Evolutionary conservation across 2,113 vertebrate genomes (phyloP).

Genomic region (Rhabdornis inornatus): DNA sequence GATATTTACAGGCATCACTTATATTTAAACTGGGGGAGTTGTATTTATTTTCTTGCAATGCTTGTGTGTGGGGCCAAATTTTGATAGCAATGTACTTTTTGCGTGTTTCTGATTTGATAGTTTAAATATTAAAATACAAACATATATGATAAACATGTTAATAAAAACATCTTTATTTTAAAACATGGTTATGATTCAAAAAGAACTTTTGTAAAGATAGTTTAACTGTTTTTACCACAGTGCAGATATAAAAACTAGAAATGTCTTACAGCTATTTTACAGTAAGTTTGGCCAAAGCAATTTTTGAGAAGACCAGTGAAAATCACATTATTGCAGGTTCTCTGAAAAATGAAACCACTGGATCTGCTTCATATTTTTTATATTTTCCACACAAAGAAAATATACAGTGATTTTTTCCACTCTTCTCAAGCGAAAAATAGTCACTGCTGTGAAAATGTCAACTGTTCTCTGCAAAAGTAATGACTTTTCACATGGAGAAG

Average conservation of each 20-base stretch:
- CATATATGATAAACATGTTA: background rate
- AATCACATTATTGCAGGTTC: constrained; percentile 10
- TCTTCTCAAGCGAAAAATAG: constrained; percentile 35
- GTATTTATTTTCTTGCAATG: background rate
- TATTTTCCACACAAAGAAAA: constrained; percentile 30
- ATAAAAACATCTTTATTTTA: background rate
- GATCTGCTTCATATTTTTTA: constrained; percentile 4
- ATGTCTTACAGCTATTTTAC: background rate
- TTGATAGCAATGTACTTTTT: background rate
- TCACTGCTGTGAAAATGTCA: constrained; percentile 46
- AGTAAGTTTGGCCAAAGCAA: background rate
- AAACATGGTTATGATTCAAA: background rate
- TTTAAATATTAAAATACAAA: background rate
- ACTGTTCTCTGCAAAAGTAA: constrained; percentile 22
- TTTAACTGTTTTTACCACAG: background rate
- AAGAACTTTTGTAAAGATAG: background rate
- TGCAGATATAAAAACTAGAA: background rate
- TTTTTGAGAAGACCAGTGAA: constrained; percentile 26
- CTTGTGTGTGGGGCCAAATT: background rate
- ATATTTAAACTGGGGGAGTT: background rate
- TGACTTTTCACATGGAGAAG: constrained; percentile 19
- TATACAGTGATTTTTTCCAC: background rate
- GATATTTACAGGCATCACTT: background rate
- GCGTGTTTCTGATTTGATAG: background rate
- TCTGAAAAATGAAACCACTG: constrained; percentile 29